Evolutionary conservation across 2,888 invertebrate species (phyloP).

Genomic region (Pammene aurita): DNA sequence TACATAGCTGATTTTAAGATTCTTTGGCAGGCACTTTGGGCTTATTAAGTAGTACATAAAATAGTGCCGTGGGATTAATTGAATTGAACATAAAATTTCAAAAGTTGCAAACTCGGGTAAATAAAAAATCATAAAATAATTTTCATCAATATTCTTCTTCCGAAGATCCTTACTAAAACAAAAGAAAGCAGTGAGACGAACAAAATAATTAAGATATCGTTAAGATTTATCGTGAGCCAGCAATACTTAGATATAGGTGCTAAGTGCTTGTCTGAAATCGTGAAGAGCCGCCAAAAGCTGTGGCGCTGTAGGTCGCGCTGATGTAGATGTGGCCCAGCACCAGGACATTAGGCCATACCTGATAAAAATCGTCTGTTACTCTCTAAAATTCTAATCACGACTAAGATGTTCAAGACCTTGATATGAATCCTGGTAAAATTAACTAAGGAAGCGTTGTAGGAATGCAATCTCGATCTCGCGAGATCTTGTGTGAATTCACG

Average conservation of each 20-base stretch:
- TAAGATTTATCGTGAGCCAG: background rate
- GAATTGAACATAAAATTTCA: conserved; percentile 47
- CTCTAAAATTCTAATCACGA: background rate
- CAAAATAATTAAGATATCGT: background rate
- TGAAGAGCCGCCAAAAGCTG: conserved; percentile 88
- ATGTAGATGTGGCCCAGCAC: conserved; percentile 87
- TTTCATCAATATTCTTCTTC: background rate
- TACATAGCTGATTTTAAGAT: conserved; percentile 31
- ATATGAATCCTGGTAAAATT: too few species aligned
- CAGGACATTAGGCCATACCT: conserved; percentile 90
- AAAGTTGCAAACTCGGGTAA: background rate
- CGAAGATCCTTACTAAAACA: too few species aligned
- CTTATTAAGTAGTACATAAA: conserved; percentile 42
- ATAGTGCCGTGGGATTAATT: conserved; percentile 36
- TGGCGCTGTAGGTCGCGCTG: conserved; percentile 86
- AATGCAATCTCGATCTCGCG: too few species aligned
- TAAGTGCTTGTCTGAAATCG: conserved; percentile 88
- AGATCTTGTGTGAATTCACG: too few species aligned
- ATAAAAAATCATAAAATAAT: background rate
- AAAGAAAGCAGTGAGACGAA: background rate
- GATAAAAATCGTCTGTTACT: conserved; percentile 36
- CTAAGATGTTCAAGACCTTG: background rate
- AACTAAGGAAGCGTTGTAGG: too few species aligned
- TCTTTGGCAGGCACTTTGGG: conserved; percentile 67
- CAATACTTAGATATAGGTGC: conserved; percentile 84